Evolutionary conservation across 2,888 invertebrate species (phyloP), one percentile per base, ranked within the genome.

Genomic region (Rotaria magnacalcarata): DNA sequence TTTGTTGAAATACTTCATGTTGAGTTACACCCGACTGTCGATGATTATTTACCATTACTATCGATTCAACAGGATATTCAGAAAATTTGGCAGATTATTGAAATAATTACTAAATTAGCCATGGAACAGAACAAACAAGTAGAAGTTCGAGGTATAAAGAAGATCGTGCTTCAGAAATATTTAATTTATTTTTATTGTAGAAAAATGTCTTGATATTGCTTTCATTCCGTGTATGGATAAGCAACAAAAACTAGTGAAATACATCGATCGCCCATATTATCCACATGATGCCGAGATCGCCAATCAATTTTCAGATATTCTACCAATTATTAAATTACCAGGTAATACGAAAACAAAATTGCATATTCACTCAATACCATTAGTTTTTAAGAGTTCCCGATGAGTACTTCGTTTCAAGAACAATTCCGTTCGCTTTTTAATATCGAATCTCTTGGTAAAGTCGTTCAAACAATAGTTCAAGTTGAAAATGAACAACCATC

Each of bases 11-110:
- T 47, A 24, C 80, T 80, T 80, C 7, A 24, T 80, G 80, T 47
- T n/a, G 80, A 80, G 14, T 47, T 24, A 16, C 47, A 47, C 7
- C 80, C 80, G n/a, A 80, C 80, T 24, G 10, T 80, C 11, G 47
- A 47, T n/a, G 80, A 80, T 47, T 80, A 80, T 47, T 8, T 80
- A n/a, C 80, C 80, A 47, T 80, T 80, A 47, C n/a, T 80, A 80
- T n/a, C 47, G 24, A 80, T 2, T 21, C 7, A 47, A n/a, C 47
- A 80, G 11, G 47, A 80, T 43, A 14, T 14, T 47, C 7, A 80
- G 11, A 24, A 80, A 19, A 43, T n/a, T 2, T 80, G 80, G 80
- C 80, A 47, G 8, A 24, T 80, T 43, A 80, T 47, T 47, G 24
- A 43, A 80, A n/a, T 80, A 80, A 47, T 80, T 24, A 47, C 80